phyloP scores from a whole-genome alignment of 2,888 invertebrate genomes.

The Cephus pulcher region DNA sequence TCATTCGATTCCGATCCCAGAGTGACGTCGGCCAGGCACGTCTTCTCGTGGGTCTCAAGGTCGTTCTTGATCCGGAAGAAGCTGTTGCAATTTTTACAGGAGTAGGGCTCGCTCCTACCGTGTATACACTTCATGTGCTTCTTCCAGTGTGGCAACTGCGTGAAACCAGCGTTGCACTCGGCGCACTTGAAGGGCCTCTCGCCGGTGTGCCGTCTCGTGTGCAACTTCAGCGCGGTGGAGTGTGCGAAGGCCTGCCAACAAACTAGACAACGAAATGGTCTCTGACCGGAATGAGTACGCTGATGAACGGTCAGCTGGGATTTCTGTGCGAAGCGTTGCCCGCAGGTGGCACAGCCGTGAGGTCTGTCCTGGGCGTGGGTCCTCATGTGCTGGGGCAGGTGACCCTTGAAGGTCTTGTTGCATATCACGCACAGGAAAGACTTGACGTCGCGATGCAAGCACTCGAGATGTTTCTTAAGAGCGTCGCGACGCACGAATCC shows the following conservation, averaged over 20 bases:
- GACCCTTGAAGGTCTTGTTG: slow-evolving; percentile 83
- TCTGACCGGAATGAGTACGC: slow-evolving; percentile 85
- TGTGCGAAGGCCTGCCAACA: slow-evolving; percentile 85
- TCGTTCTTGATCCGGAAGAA: slow-evolving; percentile 84
- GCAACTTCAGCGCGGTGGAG: slow-evolving; percentile 86
- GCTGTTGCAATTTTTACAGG: slow-evolving; percentile 78
- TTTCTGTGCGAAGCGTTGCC: slow-evolving; percentile 83
- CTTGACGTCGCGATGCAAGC: slow-evolving; percentile 79
- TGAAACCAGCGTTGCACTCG: slow-evolving; percentile 75
- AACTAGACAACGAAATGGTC: slow-evolving; percentile 85
- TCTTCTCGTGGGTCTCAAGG: slow-evolving; percentile 74
- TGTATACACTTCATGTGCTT: slow-evolving; percentile 90
- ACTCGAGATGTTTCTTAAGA: slow-evolving; percentile 80
- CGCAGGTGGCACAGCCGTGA: slow-evolving; percentile 82
- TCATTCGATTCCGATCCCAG: neutral
- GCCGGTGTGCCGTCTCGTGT: slow-evolving; percentile 85
- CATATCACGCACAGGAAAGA: slow-evolving; percentile 85
- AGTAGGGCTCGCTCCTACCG: slow-evolving; percentile 81
- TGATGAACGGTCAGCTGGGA: slow-evolving; percentile 87
- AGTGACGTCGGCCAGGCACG: slow-evolving; percentile 31
- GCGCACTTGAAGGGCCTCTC: slow-evolving; percentile 84
- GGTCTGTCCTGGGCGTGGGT: slow-evolving; percentile 83
- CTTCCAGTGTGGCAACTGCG: slow-evolving; percentile 87
- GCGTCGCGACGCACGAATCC: slow-evolving; percentile 81
- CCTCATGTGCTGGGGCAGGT: slow-evolving; percentile 84